Percentiles rank a stretch among this genome's conserved stretches.
Conservation (phyloP, 2,888 invertebrate genomes). For the Tenthredo mesomela region DNA sequence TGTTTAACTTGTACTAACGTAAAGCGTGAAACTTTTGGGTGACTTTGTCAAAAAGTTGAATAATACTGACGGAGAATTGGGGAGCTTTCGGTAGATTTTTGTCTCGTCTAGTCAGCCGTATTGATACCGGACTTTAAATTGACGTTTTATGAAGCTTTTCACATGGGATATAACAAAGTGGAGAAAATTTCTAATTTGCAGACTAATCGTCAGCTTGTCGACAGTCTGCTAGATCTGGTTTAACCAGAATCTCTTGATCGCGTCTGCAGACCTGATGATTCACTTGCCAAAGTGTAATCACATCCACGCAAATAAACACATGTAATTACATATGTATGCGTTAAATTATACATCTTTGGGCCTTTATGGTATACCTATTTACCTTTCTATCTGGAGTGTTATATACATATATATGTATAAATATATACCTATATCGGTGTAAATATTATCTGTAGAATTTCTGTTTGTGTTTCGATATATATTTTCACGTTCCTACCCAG, state of each 20-base stretch:
- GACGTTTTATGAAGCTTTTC: neutral
- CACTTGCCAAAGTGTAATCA: conserved; percentile 4
- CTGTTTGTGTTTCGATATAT: neutral
- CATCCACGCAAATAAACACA: neutral
- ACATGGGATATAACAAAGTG: neutral
- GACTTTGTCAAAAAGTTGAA: neutral
- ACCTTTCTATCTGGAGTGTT: neutral
- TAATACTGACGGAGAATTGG: neutral
- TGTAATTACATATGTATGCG: neutral
- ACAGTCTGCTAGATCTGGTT: conserved; percentile 1
- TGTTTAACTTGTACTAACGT: conserved; percentile 9
- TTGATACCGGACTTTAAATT: neutral
- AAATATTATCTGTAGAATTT: conserved; percentile 9
- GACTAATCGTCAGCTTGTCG: neutral
- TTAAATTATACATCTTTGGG: neutral
- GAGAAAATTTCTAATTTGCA: neutral
- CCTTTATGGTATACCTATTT: neutral
- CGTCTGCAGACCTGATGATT: neutral
- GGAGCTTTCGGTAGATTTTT: neutral
- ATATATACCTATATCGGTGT: neutral
- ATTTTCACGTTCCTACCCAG: neutral
- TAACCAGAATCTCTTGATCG: conserved; percentile 4
- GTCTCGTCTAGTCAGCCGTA: neutral
- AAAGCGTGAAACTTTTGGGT: neutral
- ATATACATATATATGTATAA: neutral